Evolutionary conservation across 92 coral and sea anemone genomes (phyloP).

Genomic region (Hydrozoanthus gracilis): DNA sequence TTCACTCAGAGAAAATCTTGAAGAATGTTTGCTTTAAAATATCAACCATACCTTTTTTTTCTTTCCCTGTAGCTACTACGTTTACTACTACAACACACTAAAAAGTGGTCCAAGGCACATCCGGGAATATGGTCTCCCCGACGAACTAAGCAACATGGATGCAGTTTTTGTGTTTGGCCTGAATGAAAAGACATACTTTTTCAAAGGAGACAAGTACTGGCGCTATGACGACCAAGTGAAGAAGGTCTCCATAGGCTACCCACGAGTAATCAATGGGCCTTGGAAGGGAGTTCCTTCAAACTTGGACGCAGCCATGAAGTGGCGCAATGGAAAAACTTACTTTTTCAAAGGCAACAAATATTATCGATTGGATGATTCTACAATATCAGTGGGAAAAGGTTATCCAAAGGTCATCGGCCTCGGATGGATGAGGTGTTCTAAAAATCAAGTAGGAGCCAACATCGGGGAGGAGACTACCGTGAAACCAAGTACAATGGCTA

Average conservation of each 20-base stretch:
- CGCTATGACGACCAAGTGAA: constrained; percentile 61
- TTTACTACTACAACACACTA: constrained; percentile 42
- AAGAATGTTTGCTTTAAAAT: not conserved
- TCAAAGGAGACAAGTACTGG: constrained; percentile 41
- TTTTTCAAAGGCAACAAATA: constrained; percentile 70
- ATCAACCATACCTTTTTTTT: not conserved
- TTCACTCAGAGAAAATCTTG: too few species aligned
- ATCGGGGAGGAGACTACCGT: not conserved
- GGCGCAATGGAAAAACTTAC: constrained; percentile 80
- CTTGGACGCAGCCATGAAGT: constrained; percentile 76
- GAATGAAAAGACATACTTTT: constrained; percentile 81
- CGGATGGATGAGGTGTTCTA: constrained; percentile 72
- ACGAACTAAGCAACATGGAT: constrained; percentile 68
- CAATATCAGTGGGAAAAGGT: constrained; percentile 46
- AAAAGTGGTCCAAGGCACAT: constrained; percentile 53
- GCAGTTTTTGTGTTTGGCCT: constrained; percentile 80
- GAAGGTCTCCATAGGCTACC: constrained; percentile 76
- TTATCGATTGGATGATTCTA: constrained; percentile 65
- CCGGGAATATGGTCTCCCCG: constrained; percentile 60
- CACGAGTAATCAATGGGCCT: constrained; percentile 41
- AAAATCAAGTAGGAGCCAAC: constrained; percentile 26
- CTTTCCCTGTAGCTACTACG: constrained; percentile 49
- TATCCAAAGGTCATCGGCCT: constrained; percentile 75
- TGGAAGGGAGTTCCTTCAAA: constrained; percentile 84
- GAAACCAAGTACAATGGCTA: too few species aligned